Evolutionary conservation across 2,797 vertebrate species (phyloP).

Genomic region (Fistularia commersonii): DNA sequence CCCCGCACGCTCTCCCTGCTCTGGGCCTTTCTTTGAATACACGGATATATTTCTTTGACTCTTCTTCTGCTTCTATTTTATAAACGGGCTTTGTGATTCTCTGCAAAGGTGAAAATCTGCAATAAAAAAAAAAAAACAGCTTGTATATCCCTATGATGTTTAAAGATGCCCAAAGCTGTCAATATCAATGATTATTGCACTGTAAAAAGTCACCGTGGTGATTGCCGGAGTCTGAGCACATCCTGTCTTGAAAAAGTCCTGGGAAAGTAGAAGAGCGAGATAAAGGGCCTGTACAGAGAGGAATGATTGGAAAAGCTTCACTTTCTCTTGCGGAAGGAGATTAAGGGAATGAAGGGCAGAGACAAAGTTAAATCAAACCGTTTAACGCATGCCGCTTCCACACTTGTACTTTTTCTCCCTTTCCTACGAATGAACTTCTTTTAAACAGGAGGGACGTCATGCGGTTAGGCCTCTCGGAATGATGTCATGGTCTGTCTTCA

Average conservation of each 20-base stretch:
- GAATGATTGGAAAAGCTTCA: constrained; percentile 18
- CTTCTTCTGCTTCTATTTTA: not conserved
- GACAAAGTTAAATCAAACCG: constrained; percentile 37
- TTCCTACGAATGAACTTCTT: not conserved
- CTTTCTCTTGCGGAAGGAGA: constrained; percentile 22
- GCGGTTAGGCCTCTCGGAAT: constrained; percentile 20
- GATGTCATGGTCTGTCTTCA: constrained; percentile 55
- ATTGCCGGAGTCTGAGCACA: not conserved
- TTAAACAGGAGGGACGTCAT: constrained; percentile 24
- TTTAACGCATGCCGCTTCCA: constrained; percentile 13
- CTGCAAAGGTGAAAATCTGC: not conserved
- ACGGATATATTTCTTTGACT: constrained; percentile 5
- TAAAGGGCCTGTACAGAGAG: constrained; percentile 10
- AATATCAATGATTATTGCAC: no score
- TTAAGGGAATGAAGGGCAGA: constrained; percentile 30
- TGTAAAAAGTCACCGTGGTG: constrained; percentile 3
- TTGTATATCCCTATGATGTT: no score
- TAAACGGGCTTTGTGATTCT: constrained; percentile 1
- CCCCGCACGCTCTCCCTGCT: constrained; percentile 17
- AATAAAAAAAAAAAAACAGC: no score
- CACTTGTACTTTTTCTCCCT: not conserved
- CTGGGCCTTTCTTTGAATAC: constrained; percentile 20
- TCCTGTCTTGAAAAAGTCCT: constrained; percentile 21
- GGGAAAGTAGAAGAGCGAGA: constrained; percentile 21
- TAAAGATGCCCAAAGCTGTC: constrained; percentile 1